Percentiles rank a stretch among this genome's conserved stretches.
Evolutionary conservation across 1,140 invertebrate species (phyloP).

Genomic region (Brachionus calyciflorus): DNA sequence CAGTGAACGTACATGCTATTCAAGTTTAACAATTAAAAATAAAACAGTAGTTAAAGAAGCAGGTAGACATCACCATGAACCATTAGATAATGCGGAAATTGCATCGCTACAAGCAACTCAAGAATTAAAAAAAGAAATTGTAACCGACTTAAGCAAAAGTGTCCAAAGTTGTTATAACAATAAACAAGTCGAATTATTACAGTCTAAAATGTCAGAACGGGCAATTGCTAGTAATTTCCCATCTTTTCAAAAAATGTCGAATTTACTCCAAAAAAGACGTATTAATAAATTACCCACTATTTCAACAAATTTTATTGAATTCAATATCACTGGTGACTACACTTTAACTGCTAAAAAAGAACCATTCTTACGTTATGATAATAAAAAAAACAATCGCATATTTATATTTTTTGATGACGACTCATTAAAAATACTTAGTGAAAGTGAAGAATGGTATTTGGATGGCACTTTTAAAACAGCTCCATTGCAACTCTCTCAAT

Average conservation of each 20-base stretch:
- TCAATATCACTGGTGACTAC: neutral
- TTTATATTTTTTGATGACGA: neutral
- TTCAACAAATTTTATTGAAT: neutral
- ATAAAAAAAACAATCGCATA: neutral
- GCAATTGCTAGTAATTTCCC: neutral
- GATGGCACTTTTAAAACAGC: too few species aligned
- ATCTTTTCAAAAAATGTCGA: neutral
- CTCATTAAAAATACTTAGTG: neutral
- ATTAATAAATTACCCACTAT: neutral
- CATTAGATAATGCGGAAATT: neutral
- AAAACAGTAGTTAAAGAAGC: too few species aligned
- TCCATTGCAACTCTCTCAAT: neutral
- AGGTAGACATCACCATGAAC: too few species aligned
- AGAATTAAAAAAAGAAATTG: conserved; percentile 9
- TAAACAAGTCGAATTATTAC: neutral
- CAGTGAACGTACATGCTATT: too few species aligned
- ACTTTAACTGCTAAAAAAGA: neutral
- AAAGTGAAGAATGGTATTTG: neutral
- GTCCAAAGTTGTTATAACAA: neutral
- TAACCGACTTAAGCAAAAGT: neutral
- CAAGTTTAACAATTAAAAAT: too few species aligned
- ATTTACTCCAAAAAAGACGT: neutral
- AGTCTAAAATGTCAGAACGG: neutral
- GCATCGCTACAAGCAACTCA: neutral
- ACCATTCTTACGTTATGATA: neutral